These are phyloP conservation scores for Xiphophorus maculatus DNA, from an alignment of 2,113 vertebrate genomes.

Conservation along the genomic window DNA sequence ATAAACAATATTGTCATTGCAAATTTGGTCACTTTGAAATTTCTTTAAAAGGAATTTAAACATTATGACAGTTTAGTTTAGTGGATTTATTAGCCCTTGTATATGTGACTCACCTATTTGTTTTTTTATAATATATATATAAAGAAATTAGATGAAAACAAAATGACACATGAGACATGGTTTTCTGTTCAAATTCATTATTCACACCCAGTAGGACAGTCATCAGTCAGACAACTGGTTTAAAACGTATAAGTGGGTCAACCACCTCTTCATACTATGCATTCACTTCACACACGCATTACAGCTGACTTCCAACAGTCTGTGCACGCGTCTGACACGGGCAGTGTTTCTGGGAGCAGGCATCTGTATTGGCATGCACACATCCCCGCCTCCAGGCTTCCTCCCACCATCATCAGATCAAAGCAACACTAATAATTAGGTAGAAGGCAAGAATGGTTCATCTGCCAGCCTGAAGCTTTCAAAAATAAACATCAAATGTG, in stretches of 20 bases:
- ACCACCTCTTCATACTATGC: conserved; percentile 41
- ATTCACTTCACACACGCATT: conserved; percentile 32
- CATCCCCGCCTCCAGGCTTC: conserved; percentile 38
- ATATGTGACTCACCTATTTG: neutral
- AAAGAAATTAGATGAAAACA: neutral
- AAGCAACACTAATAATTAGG: conserved; percentile 64
- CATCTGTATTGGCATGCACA: conserved; percentile 40
- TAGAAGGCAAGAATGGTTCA: conserved; percentile 20
- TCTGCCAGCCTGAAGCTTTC: conserved; percentile 25
- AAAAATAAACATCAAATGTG: conserved; percentile 22
- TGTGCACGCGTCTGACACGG: conserved; percentile 35
- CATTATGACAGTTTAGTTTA: no score
- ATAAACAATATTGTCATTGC: no score
- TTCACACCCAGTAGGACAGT: conserved; percentile 46
- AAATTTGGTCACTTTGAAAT: no score
- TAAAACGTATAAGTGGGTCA: conserved; percentile 70
- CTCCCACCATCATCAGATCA: conserved; percentile 55
- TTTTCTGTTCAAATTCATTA: conserved; percentile 49
- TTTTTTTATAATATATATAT: no score
- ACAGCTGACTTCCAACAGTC: conserved; percentile 26
- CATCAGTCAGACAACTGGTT: conserved; percentile 37
- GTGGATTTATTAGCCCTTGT: no score
- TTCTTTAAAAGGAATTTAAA: no score
- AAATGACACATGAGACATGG: conserved; percentile 5
- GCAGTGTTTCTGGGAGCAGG: conserved; percentile 27